Evolutionary conservation across 2,797 vertebrate genomes (phyloP).

Genomic region (Myiothlypis chrysogaster): DNA sequence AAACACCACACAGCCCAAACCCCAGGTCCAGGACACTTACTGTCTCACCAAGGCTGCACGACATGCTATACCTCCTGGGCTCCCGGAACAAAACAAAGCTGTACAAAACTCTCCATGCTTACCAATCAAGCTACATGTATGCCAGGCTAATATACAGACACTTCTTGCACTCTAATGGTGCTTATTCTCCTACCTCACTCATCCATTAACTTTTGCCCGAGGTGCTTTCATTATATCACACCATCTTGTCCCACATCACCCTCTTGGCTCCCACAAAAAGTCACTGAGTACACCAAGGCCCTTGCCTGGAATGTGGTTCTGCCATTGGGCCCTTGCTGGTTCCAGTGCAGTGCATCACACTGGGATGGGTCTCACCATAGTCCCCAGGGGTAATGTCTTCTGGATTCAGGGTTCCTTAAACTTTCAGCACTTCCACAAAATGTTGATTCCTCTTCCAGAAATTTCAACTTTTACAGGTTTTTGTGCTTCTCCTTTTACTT

Average conservation of each 20-base stretch:
- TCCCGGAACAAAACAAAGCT: not conserved
- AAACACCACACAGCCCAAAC: not conserved
- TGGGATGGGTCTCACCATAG: not conserved
- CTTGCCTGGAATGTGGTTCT: slow-evolving; percentile 4
- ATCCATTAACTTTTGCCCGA: not conserved
- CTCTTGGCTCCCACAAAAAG: accelerated
- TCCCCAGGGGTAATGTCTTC: not conserved
- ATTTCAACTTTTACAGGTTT: not conserved
- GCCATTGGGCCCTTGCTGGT: not conserved
- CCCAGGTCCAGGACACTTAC: not conserved
- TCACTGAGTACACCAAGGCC: not conserved
- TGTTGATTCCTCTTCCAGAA: not conserved
- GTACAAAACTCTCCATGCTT: not conserved
- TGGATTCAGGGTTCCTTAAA: not conserved
- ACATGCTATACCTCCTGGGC: not conserved
- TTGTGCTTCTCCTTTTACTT: not conserved
- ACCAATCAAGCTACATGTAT: not conserved
- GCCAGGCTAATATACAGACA: not conserved
- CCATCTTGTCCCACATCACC: not conserved
- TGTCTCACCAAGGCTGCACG: not conserved
- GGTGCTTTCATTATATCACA: not conserved
- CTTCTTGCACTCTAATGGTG: not conserved
- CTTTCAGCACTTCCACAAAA: not conserved
- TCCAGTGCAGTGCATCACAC: not conserved
- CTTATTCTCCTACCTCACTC: not conserved